Evolutionary conservation across 1,140 invertebrate species (phyloP).

Genomic region (Musca domestica): DNA sequence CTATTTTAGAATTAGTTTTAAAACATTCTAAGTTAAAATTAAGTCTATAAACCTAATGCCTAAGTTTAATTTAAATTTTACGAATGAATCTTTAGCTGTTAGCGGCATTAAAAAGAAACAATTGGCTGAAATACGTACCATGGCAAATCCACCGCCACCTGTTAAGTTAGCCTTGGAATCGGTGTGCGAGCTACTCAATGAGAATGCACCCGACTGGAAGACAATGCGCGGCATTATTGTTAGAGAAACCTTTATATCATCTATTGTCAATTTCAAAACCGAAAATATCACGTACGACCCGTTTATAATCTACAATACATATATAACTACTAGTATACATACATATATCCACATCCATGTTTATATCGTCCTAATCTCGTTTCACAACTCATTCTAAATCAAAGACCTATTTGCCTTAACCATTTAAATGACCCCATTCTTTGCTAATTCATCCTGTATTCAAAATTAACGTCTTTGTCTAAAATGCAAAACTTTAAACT

Average conservation of each 20-base stretch:
- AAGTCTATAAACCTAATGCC: background rate
- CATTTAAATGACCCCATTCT: too few species aligned
- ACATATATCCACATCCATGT: slow-evolving; percentile 2
- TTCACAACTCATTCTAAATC: too few species aligned
- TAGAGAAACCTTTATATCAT: slow-evolving; percentile 97
- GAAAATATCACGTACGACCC: slow-evolving; percentile 85
- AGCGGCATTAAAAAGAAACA: slow-evolving; percentile 96
- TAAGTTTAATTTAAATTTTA: slow-evolving; percentile 26
- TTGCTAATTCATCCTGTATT: too few species aligned
- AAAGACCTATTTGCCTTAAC: too few species aligned
- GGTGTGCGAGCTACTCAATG: slow-evolving; percentile 85
- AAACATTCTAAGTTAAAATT: slow-evolving; percentile 5
- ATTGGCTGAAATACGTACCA: slow-evolving; percentile 89
- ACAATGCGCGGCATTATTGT: slow-evolving; percentile 89
- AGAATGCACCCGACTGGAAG: slow-evolving; percentile 91
- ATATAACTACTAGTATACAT: background rate
- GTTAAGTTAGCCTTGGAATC: slow-evolving; percentile 95
- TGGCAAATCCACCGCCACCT: slow-evolving; percentile 89
- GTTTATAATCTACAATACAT: slow-evolving; percentile 1
- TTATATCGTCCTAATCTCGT: background rate
- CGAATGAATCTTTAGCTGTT: slow-evolving; percentile 68
- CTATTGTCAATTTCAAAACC: slow-evolving; percentile 96
- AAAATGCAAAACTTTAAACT: too few species aligned
- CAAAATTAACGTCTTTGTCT: too few species aligned
- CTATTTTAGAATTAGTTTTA: slow-evolving; percentile 7